phyloP scores from a whole-genome alignment of 2,113 vertebrate genomes.

The Sorex fumeus region DNA sequence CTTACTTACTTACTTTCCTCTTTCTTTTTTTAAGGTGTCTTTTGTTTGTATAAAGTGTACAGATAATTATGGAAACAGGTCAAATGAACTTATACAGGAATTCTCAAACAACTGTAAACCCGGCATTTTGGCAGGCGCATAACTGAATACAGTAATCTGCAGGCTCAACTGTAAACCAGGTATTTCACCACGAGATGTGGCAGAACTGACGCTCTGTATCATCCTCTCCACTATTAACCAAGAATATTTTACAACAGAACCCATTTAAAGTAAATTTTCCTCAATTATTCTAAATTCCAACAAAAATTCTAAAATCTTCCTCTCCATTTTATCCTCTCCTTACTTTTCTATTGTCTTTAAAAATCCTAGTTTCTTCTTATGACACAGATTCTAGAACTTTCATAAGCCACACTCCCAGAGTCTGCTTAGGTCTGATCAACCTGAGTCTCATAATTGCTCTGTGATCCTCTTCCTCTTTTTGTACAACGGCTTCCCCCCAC shows the following conservation, averaged over 20 bases:
- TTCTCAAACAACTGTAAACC: no score
- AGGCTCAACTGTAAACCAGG: constrained; percentile 26
- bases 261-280: background rate
- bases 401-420: background rate
- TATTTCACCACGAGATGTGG: background rate
- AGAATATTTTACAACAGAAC: constrained; percentile 27
- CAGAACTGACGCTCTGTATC: background rate
- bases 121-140: no score
- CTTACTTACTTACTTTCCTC: no score
- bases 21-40: no score
- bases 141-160: constrained; percentile 45
- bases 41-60: constrained; percentile 36
- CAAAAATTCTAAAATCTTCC: background rate
- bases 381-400: constrained; percentile 76
- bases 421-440: constrained; percentile 40
- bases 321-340: background rate
- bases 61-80: background rate
- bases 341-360: background rate
- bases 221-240: background rate
- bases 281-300: background rate
- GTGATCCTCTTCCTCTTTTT: background rate
- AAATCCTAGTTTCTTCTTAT: constrained; percentile 75
- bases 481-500: background rate
- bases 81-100: constrained; percentile 7
- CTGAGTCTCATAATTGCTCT: constrained; percentile 22